Conservation (phyloP, 2,888 invertebrate species). For the Tenodera sinensis region DNA sequence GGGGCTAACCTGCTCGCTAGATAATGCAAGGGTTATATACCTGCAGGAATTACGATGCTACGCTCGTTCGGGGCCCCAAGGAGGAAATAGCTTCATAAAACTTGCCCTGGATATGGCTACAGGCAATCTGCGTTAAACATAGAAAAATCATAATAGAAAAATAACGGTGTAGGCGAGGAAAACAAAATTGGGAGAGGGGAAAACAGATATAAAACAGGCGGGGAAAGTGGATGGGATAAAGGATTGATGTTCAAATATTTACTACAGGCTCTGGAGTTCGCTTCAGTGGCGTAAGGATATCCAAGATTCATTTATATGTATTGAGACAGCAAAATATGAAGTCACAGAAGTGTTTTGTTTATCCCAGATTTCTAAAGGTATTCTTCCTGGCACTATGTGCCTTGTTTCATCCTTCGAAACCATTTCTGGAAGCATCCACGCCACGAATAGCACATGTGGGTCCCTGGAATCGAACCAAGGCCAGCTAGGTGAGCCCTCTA, state of each 20-base stretch:
- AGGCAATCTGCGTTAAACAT: not conserved
- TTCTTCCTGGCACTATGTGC: too few relatives aligned
- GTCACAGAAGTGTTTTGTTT: too few relatives aligned
- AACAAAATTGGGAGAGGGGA: not conserved
- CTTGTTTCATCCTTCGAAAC: too few relatives aligned
- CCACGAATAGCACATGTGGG: too few relatives aligned
- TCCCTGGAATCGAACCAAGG: too few relatives aligned
- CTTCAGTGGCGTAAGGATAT: not conserved
- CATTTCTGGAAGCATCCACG: too few relatives aligned
- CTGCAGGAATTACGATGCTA: not conserved
- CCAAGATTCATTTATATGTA: too few relatives aligned
- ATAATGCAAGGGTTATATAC: not conserved
- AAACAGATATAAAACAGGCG: too few relatives aligned
- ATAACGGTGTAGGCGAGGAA: not conserved
- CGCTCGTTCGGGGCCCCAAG: too few relatives aligned
- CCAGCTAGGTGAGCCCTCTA: too few relatives aligned
- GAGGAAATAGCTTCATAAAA: not conserved
- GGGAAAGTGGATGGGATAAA: not conserved
- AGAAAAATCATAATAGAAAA: not conserved
- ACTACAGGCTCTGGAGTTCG: not conserved
- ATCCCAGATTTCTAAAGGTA: too few relatives aligned
- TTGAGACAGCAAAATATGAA: too few relatives aligned
- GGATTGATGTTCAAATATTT: not conserved
- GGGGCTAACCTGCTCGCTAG: not conserved
- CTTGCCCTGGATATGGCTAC: not conserved